Conservation (phyloP, 2,888 invertebrate species). For the Hedychridium roseum region DNA sequence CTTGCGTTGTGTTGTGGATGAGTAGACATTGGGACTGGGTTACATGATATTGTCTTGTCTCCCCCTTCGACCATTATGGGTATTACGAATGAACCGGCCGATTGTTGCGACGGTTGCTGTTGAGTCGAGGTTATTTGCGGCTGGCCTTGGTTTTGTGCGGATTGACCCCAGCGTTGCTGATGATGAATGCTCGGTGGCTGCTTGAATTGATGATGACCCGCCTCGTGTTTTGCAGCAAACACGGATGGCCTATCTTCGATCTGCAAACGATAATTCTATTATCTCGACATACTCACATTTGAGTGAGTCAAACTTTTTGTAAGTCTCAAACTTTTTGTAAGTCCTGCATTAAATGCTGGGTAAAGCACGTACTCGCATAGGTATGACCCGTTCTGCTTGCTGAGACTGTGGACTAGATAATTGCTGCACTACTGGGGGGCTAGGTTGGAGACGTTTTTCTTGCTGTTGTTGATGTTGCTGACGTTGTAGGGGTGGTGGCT, state of each 20-base stretch:
- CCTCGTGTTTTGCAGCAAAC: conserved; percentile 51
- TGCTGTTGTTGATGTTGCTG: conserved; percentile 10
- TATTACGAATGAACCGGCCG: conserved; percentile 67
- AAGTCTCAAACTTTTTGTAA: no score
- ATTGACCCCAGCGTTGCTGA: conserved; percentile 57
- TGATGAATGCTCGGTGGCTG: conserved; percentile 52
- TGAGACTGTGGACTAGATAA: conserved; percentile 31
- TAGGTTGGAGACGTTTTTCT: conserved; percentile 21
- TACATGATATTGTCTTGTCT: conserved; percentile 55
- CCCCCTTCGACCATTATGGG: conserved; percentile 74
- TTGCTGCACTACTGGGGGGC: conserved; percentile 26
- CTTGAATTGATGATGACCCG: conserved; percentile 54
- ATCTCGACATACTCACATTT: no score
- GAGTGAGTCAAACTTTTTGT: no score
- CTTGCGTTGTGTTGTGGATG: conserved; percentile 58
- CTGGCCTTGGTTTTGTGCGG: conserved; percentile 35
- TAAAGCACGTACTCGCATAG: conserved; percentile 44
- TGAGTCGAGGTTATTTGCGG: conserved; percentile 32
- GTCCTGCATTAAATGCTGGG: neutral
- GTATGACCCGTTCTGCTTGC: conserved; percentile 48
- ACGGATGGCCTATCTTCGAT: conserved; percentile 61
- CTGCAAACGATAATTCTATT: conserved; percentile 36
- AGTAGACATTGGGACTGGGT: conserved; percentile 21
- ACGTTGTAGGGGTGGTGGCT: conserved; percentile 27
- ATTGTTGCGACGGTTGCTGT: conserved; percentile 38